Evolutionary conservation across 2,888 invertebrate genomes (phyloP).

Genomic region (Leptodirus hochenwartii): DNA sequence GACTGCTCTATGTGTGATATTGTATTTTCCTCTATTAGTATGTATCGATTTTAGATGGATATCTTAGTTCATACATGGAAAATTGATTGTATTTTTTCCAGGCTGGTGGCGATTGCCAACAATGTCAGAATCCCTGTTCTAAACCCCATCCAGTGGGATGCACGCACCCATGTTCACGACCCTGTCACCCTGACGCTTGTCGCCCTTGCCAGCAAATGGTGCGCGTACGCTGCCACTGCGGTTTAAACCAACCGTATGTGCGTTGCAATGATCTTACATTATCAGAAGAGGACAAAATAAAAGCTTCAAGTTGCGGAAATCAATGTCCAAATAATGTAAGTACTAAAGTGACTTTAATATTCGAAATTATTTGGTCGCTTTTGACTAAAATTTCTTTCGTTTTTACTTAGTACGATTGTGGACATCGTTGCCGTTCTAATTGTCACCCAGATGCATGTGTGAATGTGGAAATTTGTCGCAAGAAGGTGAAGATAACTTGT

Average conservation of each 20-base stretch:
- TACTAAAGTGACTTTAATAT: constrained; percentile 12
- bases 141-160: constrained; percentile 53
- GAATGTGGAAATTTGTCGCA: constrained; percentile 47
- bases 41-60: no score
- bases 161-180: constrained; percentile 48
- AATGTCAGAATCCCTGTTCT: constrained; percentile 39
- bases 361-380: constrained; percentile 2
- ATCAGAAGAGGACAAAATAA: constrained; percentile 26
- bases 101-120: constrained; percentile 33
- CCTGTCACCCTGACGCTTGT: constrained; percentile 59
- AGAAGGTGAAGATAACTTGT: constrained; percentile 64
- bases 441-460: constrained; percentile 62
- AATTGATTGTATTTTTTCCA: constrained; percentile 13
- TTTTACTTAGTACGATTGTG: constrained; percentile 50
- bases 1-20: no score
- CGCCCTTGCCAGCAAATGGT: constrained; percentile 53
- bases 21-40: no score
- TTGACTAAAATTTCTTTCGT: constrained; percentile 8
- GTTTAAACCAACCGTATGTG: constrained; percentile 53
- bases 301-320: constrained; percentile 48
- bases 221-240: constrained; percentile 65
- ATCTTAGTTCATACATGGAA: no score
- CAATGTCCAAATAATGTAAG: constrained; percentile 69
- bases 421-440: constrained; percentile 57
- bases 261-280: constrained; percentile 49